phyloP scores from a whole-genome alignment of 2,888 invertebrate species.

The Strigamia transsilvanica region DNA sequence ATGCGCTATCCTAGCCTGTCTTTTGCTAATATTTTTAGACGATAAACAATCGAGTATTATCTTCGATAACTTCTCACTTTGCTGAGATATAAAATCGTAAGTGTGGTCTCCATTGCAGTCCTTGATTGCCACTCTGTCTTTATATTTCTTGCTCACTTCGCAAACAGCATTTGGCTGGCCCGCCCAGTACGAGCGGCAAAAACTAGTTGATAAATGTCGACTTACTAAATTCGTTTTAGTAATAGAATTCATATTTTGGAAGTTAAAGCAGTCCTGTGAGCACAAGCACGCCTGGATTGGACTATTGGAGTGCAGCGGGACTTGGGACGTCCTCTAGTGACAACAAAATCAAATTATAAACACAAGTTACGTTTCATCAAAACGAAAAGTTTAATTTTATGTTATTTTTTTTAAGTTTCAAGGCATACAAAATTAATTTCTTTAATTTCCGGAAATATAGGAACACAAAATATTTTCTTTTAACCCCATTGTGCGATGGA shows the following conservation, averaged over 20 bases:
- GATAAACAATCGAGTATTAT: constrained; percentile 39
- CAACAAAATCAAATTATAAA: neutral
- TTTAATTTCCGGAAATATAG: neutral
- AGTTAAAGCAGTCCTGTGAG: no score
- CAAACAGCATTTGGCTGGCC: constrained; percentile 3
- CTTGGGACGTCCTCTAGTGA: neutral
- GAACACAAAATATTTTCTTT: constrained; percentile 2
- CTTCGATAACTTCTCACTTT: constrained; percentile 36
- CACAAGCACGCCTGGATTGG: no score
- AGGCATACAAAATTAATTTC: neutral
- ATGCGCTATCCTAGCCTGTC: constrained; percentile 71
- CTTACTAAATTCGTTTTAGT: neutral
- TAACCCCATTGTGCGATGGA: neutral
- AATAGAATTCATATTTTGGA: neutral
- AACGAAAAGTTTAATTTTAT: no score
- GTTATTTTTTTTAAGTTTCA: neutral
- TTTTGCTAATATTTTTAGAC: neutral
- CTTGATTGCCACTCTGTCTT: constrained; percentile 33
- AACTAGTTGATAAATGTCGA: neutral
- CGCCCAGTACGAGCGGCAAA: neutral
- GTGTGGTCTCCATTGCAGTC: constrained; percentile 27
- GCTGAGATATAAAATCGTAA: neutral
- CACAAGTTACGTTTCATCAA: no score
- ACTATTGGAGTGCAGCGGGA: neutral
- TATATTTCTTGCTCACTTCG: neutral